A percentile compares a stretch with the other conserved stretches of the same genome.
Conservation (phyloP, 2,888 invertebrate species). For the Noctua fimbriata region DNA sequence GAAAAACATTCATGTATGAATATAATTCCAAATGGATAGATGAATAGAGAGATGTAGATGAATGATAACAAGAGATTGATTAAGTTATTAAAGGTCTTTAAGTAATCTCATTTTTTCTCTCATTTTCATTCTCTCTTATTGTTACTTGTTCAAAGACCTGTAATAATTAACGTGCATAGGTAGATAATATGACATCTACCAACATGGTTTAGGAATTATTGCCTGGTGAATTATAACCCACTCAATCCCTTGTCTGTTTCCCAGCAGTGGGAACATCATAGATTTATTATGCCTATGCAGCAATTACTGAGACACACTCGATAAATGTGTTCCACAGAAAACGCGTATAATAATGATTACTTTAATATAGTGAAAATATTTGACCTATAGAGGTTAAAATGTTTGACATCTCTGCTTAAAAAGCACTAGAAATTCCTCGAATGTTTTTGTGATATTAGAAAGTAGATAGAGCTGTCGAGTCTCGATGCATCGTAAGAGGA, state of each 20-base stretch:
- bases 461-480: slow-evolving; percentile 61
- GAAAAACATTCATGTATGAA: background rate
- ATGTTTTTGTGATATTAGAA: slow-evolving; percentile 67
- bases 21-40: background rate
- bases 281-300: background rate
- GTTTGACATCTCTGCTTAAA: slow-evolving; percentile 43
- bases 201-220: background rate
- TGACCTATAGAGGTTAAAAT: slow-evolving; percentile 20
- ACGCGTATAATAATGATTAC: background rate
- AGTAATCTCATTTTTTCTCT: background rate
- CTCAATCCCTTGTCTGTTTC: background rate
- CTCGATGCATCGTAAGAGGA: slow-evolving; percentile 72
- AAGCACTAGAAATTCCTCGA: slow-evolving; percentile 43
- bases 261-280: background rate
- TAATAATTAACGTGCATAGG: background rate
- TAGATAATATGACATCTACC: background rate
- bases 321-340: background rate
- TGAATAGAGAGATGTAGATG: background rate
- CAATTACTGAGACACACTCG: background rate
- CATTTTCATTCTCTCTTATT: too few species aligned
- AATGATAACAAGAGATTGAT: background rate
- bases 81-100: background rate
- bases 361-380: background rate
- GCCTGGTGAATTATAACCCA: background rate
- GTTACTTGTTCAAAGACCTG: background rate